phyloP scores from a whole-genome alignment of 2,888 invertebrate genomes.

The Callinectes sapidus region DNA sequence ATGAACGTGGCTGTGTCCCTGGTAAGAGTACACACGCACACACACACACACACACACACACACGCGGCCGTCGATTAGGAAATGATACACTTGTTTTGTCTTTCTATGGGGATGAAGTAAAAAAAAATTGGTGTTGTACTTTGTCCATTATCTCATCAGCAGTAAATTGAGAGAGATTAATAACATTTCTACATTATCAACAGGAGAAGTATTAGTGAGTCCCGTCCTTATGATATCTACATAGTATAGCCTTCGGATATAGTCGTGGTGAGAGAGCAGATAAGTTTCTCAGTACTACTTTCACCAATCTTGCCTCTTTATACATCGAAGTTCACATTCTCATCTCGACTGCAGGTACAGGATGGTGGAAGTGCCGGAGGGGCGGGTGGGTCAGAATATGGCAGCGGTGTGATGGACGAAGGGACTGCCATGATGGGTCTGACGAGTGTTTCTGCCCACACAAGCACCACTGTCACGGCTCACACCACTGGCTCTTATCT shows the following conservation, averaged over 20 bases:
- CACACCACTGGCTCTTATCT: background rate
- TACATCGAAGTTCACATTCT: background rate
- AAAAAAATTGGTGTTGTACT: too few relatives aligned
- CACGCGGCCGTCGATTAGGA: background rate
- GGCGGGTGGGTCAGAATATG: background rate
- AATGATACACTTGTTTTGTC: too few relatives aligned
- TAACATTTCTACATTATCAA: too few relatives aligned
- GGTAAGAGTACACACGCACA: background rate
- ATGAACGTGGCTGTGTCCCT: conserved; percentile 1
- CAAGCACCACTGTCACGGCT: background rate
- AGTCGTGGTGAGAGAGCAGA: too few relatives aligned
- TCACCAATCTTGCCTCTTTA: too few relatives aligned
- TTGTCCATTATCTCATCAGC: too few relatives aligned
- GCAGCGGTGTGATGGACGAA: background rate
- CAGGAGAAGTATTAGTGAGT: too few relatives aligned
- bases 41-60: conserved; percentile 17
- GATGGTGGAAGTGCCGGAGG: background rate
- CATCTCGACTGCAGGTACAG: background rate
- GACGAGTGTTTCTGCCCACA: background rate
- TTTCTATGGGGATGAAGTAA: too few relatives aligned
- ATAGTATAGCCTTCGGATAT: too few relatives aligned
- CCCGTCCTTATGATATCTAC: too few relatives aligned
- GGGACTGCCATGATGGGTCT: background rate
- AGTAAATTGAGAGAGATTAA: too few relatives aligned
- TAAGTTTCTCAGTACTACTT: too few relatives aligned